These are phyloP conservation scores for Trichomalopsis sarcophagae DNA, from an alignment of 1,140 invertebrate species.

Conservation along the genomic window DNA sequence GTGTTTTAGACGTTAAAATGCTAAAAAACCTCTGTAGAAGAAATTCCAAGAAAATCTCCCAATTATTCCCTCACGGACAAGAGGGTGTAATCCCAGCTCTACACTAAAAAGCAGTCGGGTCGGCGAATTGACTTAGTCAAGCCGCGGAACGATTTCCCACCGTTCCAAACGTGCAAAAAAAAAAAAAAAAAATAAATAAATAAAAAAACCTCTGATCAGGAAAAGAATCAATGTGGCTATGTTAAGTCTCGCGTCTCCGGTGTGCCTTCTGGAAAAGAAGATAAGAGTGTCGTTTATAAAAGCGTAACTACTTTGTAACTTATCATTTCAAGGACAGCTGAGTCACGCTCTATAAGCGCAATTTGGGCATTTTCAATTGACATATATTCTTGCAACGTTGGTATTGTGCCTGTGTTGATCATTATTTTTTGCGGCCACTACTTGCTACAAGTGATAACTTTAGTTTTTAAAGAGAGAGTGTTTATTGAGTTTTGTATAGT, in stretches of 20 bases:
- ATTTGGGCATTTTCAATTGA: not conserved
- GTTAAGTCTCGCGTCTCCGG: not conserved
- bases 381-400: not conserved
- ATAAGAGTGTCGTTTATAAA: not conserved
- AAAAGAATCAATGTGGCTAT: not conserved
- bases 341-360: not conserved
- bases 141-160: too few relatives aligned
- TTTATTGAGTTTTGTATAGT: slow-evolving; percentile 21
- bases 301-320: not conserved
- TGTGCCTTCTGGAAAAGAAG: not conserved
- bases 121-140: too few relatives aligned
- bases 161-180: too few relatives aligned
- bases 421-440: not conserved
- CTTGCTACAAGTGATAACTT: not conserved
- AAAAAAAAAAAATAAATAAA: too few relatives aligned
- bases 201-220: not conserved
- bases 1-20: not conserved
- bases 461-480: not conserved
- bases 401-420: not conserved
- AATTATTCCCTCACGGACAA: too few relatives aligned
- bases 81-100: too few relatives aligned
- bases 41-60: too few relatives aligned
- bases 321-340: not conserved
- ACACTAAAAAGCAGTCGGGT: too few relatives aligned
- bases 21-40: not conserved